Base-by-base conservation (phyloP, 2,888 invertebrate species). In the Dynastes tityus region DNA sequence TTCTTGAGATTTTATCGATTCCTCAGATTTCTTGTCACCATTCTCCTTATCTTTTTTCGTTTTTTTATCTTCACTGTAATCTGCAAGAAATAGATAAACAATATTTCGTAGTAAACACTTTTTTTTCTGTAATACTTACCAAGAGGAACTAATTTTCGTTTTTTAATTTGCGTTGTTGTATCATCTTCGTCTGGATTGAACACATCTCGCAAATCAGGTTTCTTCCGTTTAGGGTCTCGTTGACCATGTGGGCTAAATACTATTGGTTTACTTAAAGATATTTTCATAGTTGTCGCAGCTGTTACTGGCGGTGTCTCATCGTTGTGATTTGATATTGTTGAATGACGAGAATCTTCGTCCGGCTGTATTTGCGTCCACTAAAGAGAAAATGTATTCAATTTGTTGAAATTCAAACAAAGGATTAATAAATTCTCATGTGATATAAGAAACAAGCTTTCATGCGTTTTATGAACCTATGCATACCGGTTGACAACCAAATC, bases 161-260 rank as follows among this genome's bases (percentile, higher is more conserved):
- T 95, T 87, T 94, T 95, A 77, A 90, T 89, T 78, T 89, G 88
- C 70, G 89, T 88, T 78, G 86, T 88, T 79, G 88, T 89, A 79
- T 93, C 93, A 83, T 95, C 95, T 83, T 96, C 96, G 83, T 96
- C 96, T 79, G 94, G 95, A 88, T 95, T 96, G 87, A 97, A 97
- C 2, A 96, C 96, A 85, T 95, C 95, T 82, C 95, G 93, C 0
- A 96, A 93, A 82, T 95, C 95, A 80, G 95, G 90, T 87, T 95
- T 95, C 89, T 94, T 95, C 85, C 88, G 84, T 82, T 94, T 93
- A 81, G 91, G 90, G 83, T 90, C 84, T 74, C 82, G 80, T 55
- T 80, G 84, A 78, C 90, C 90, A 81, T 91, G 88, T 29, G 87
- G 86, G 79, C 86, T 85, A 76, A 88, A 87, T 2, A 87, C 85